Evolutionary conservation across 2,888 invertebrate species (phyloP).

Genomic region (Rhagium mordax): DNA sequence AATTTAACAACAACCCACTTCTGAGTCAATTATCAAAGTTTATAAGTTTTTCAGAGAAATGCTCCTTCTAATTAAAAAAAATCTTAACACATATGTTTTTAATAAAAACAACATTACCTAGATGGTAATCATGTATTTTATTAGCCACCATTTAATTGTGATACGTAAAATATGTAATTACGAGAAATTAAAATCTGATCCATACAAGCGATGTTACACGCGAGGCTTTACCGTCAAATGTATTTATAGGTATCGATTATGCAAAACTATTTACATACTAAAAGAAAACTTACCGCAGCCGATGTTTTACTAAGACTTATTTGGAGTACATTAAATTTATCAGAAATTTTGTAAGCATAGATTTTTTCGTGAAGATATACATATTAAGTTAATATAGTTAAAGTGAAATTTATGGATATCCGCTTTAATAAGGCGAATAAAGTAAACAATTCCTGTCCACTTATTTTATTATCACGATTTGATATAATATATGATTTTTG

Average conservation of each 20-base stretch:
- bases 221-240: background rate
- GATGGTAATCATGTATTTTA: background rate
- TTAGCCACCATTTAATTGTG: conserved; percentile 27
- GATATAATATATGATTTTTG: too few relatives aligned
- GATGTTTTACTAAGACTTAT: conserved; percentile 4
- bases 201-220: conserved; percentile 23
- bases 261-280: conserved; percentile 26
- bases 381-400: too few relatives aligned
- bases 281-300: conserved; percentile 18
- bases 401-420: too few relatives aligned
- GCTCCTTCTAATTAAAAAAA: background rate
- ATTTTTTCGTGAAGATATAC: background rate
- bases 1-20: too few relatives aligned
- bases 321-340: background rate
- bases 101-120: background rate
- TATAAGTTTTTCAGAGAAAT: background rate
- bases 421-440: too few relatives aligned
- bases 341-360: background rate
- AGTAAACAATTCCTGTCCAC: too few relatives aligned
- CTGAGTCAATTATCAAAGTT: too few relatives aligned
- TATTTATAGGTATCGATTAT: conserved; percentile 31
- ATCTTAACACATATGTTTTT: background rate
- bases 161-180: conserved; percentile 35
- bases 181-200: conserved; percentile 16
- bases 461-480: too few relatives aligned